Conservation (phyloP, 2,113 vertebrate species). For the Zapus hudsonius region DNA sequence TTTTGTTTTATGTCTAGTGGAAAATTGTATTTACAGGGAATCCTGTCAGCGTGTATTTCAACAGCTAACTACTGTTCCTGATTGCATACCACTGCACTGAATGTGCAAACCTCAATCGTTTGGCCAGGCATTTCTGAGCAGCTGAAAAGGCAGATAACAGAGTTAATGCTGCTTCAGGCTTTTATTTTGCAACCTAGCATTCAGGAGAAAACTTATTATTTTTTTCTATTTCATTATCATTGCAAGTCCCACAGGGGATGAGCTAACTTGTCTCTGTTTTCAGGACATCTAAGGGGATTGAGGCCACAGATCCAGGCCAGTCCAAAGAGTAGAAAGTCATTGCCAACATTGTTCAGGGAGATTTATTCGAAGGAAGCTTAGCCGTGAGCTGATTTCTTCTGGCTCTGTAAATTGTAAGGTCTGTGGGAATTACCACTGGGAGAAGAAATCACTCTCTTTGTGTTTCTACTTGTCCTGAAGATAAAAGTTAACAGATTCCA, state of each 20-base stretch:
- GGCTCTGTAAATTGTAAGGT: slow-evolving; percentile 42
- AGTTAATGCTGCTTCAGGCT: slow-evolving; percentile 55
- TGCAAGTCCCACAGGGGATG: slow-evolving; percentile 5
- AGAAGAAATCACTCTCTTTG: slow-evolving; percentile 34
- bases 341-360: background rate
- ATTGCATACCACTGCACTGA: slow-evolving; percentile 48
- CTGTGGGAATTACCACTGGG: slow-evolving; percentile 27
- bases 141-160: slow-evolving; percentile 78
- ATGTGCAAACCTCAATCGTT: slow-evolving; percentile 57
- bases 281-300: slow-evolving; percentile 32
- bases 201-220: slow-evolving; percentile 63
- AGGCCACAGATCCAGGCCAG: slow-evolving; percentile 19
- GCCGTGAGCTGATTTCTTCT: slow-evolving; percentile 21
- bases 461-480: slow-evolving; percentile 48
- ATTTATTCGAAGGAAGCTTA: slow-evolving; percentile 44
- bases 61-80: slow-evolving; percentile 11
- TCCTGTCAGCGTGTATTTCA: slow-evolving; percentile 50
- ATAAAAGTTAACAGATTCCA: slow-evolving; percentile 47
- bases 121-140: slow-evolving; percentile 66
- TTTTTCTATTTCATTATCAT: slow-evolving; percentile 67
- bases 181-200: slow-evolving; percentile 71
- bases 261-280: slow-evolving; percentile 46
- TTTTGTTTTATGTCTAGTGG: slow-evolving; percentile 7
- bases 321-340: background rate
- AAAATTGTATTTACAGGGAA: slow-evolving; percentile 68